Percentiles rank a stretch among this genome's conserved stretches.
Conservation (phyloP, 2,888 invertebrate genomes). For the Eupeodes luniger region DNA sequence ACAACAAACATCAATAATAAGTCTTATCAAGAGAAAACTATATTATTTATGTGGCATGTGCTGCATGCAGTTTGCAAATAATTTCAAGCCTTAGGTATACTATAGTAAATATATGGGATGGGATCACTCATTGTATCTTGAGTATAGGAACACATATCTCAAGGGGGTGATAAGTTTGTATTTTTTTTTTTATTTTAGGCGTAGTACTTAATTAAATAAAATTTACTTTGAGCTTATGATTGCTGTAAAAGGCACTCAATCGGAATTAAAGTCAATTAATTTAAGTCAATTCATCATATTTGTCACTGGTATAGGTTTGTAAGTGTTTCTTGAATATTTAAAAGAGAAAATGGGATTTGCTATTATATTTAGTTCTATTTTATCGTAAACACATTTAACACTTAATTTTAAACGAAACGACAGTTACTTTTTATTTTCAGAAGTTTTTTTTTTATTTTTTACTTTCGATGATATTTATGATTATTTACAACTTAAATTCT, state of each 20-base stretch:
- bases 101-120: neutral
- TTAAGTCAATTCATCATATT: slow-evolving; percentile 1
- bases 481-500: neutral
- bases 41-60: neutral
- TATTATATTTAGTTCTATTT: neutral
- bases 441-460: neutral
- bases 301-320: neutral
- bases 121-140: slow-evolving; percentile 13
- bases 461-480: neutral
- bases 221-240: slow-evolving; percentile 1
- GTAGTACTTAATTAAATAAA: slow-evolving; percentile 22
- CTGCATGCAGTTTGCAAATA: slow-evolving; percentile 1
- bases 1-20: neutral
- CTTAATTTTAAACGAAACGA: slow-evolving; percentile 9
- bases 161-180: slow-evolving; percentile 14
- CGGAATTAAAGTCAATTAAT: slow-evolving; percentile 25
- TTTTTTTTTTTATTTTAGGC: neutral
- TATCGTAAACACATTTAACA: slow-evolving; percentile 32
- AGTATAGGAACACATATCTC: neutral
- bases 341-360: neutral
- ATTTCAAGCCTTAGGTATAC: neutral
- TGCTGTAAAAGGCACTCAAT: slow-evolving; percentile 28
- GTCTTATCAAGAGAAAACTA: neutral
- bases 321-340: neutral
- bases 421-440: neutral